phyloP scores from a whole-genome alignment of 2,888 invertebrate genomes.

The Kuschelorhynchus macadamiae region DNA sequence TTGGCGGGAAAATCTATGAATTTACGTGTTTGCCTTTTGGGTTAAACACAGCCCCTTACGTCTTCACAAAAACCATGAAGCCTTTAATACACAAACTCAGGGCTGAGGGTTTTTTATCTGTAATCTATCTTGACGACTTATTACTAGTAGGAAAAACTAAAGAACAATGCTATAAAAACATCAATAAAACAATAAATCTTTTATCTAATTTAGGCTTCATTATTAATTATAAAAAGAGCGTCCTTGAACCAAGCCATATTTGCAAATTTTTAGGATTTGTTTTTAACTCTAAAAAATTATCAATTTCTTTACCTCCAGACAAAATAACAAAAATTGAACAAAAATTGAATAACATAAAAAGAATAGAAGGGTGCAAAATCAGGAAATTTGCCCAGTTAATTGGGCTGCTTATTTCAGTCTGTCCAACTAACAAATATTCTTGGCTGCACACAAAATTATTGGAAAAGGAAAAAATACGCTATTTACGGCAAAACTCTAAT shows the following conservation, averaged over 20 bases:
- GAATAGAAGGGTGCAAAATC: neutral
- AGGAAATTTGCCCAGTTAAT: neutral
- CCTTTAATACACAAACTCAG: too few species aligned
- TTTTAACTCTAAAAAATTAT: too few species aligned
- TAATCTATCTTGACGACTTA: neutral
- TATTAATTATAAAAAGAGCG: neutral
- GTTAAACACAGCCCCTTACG: too few species aligned
- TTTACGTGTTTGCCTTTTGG: too few species aligned
- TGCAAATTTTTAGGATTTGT: neutral
- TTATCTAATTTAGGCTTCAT: neutral
- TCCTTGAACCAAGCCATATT: neutral
- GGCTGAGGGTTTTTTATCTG: too few species aligned
- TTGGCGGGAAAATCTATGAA: too few species aligned
- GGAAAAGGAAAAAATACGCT: too few species aligned
- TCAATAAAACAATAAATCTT: too few species aligned
- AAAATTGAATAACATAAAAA: neutral
- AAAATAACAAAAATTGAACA: neutral
- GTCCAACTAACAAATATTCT: neutral
- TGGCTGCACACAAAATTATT: neutral
- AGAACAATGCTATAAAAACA: too few species aligned
- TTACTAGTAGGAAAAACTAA: too few species aligned
- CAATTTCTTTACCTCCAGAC: too few species aligned
- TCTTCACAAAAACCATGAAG: too few species aligned
- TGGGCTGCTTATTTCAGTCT: constrained; percentile 1
- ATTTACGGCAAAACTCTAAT: neutral